Evolutionary conservation across 2,888 invertebrate genomes (phyloP), one percentile per base, ranked within the genome.

Genomic region (Philopedon plagiatum): DNA sequence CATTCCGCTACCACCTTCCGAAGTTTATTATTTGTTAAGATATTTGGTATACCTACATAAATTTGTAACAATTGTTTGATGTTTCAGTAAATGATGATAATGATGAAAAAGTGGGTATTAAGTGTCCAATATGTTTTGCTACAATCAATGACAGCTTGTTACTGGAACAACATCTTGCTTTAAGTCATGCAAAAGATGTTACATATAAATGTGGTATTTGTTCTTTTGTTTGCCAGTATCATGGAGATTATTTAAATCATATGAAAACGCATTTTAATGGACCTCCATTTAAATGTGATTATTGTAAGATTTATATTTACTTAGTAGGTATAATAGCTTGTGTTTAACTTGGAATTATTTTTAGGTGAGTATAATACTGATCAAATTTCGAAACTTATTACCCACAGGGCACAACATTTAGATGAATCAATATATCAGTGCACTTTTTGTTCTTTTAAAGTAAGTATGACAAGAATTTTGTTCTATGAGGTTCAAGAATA

Each of bases 221-320:
- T 82, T 86, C 87, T n/a, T 91, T 89, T 82, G 88, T 88, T 51
- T 89, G 89, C 77, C 88, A 89, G 75, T 90, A 90, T 86, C 90
- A 90, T 78, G 87, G 89, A 32, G 88, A 89, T 77, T 91, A 89
- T 82, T 87, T 89, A 75, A 85, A 86, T 73, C 91, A 91, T 79
- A 89, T 90, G 88, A 88, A 88, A 78, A 85, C 84, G 21, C 88
- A 88, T 82, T 90, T 89, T 80, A 83, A 86, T 56, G 90, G 90
- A 15, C 90, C 90, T n/a, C 90, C 91, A n/a, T 90, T 87, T 80
- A 86, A 86, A 76, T 91, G 91, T 82, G 90, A 90, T 77, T 86
- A 85, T 63, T 91, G 91, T 86, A 81, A 83, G 83, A 32, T 46
- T 11, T 15, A 23, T 0, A 67, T 39, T 41, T 8, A 29, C 13